A percentile compares a stretch with the other conserved stretches of the same genome.
phyloP scores from a whole-genome alignment of 2,888 invertebrate genomes.

The Epistrophella euchroma region DNA sequence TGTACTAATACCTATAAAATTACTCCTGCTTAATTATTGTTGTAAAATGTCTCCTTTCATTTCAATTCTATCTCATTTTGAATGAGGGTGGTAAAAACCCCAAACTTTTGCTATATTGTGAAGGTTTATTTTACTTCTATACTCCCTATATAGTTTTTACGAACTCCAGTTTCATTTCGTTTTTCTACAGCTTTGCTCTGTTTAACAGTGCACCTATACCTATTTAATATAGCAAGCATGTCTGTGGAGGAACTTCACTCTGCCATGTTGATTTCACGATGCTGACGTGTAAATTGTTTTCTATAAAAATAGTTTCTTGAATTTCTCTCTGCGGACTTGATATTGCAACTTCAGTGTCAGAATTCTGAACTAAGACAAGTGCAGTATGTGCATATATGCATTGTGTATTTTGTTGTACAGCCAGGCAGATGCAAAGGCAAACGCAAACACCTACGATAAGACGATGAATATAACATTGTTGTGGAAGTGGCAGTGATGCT shows the following conservation, averaged over 20 bases:
- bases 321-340: conserved; percentile 47
- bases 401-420: background rate
- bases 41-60: conserved; percentile 4
- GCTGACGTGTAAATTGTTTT: conserved; percentile 68
- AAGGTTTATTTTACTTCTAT: conserved; percentile 28
- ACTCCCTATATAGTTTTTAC: background rate
- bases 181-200: conserved; percentile 25
- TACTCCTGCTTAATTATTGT: background rate
- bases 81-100: background rate
- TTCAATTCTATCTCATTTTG: background rate
- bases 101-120: background rate
- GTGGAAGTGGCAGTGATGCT: conserved; percentile 11
- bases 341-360: conserved; percentile 58
- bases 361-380: conserved; percentile 10
- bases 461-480: conserved; percentile 10
- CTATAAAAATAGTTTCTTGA: conserved; percentile 58
- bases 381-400: background rate
- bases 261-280: conserved; percentile 67
- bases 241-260: conserved; percentile 1
- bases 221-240: background rate
- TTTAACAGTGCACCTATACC: conserved; percentile 16
- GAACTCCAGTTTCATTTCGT: conserved; percentile 14
- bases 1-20: background rate
- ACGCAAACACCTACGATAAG: background rate
- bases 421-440: conserved; percentile 1